Conservation (phyloP, 2,113 vertebrate genomes). For the Pterocles burchelli region DNA sequence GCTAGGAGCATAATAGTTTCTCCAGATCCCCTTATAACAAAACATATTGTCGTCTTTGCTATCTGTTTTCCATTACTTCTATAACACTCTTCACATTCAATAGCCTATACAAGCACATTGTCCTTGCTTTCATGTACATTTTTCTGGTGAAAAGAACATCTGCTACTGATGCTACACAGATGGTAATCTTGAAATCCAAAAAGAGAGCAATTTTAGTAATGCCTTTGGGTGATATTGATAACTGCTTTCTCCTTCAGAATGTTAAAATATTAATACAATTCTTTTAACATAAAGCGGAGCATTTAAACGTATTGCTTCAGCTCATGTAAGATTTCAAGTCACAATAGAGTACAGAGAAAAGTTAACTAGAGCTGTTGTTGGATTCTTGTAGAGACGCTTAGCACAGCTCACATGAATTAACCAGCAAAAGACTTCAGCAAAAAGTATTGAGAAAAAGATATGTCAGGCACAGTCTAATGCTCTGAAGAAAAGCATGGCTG, state of each 20-base stretch:
- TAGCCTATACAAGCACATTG: slow-evolving; percentile 28
- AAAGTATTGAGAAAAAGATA: neutral
- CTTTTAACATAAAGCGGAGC: slow-evolving; percentile 11
- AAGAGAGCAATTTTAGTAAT: slow-evolving; percentile 40
- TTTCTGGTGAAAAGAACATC: slow-evolving; percentile 63
- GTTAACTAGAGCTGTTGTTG: neutral
- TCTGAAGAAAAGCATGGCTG: neutral
- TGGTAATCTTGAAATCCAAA: slow-evolving; percentile 54
- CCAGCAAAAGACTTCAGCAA: neutral
- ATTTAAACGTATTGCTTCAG: neutral
- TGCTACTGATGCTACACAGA: slow-evolving; percentile 58
- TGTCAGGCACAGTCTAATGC: neutral
- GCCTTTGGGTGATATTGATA: slow-evolving; percentile 55
- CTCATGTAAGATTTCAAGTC: neutral
- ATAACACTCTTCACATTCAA: neutral
- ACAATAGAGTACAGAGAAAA: neutral
- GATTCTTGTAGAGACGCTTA: neutral
- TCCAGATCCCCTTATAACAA: neutral
- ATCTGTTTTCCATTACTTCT: neutral
- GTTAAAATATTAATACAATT: slow-evolving; percentile 49
- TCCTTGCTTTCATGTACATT: slow-evolving; percentile 33
- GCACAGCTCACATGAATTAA: neutral
- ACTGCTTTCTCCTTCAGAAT: slow-evolving; percentile 45
- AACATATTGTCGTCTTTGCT: neutral
- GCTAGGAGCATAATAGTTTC: neutral